Conservation (phyloP, 2,888 invertebrate species). For the Cremastinae sp. region DNA sequence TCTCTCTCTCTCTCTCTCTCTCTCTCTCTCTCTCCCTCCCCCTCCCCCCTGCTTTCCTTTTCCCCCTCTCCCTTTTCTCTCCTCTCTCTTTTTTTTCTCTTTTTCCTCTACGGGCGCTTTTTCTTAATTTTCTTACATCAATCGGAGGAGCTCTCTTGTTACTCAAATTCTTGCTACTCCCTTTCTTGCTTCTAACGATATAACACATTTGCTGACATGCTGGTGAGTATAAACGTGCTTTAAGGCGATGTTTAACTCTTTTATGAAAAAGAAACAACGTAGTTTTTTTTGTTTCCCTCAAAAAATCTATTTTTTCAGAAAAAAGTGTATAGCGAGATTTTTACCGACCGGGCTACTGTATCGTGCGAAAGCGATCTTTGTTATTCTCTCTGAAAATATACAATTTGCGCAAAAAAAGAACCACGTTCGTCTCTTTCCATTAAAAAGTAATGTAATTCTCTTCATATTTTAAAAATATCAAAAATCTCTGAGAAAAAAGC, state of each 20-base stretch:
- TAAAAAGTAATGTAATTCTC: too few relatives aligned
- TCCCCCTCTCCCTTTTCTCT: constrained; percentile 48
- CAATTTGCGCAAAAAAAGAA: too few relatives aligned
- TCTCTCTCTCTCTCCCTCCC: constrained; percentile 56
- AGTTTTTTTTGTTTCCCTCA: too few relatives aligned
- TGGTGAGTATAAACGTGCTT: constrained; percentile 41
- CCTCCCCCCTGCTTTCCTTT: constrained; percentile 60
- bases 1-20: constrained; percentile 20
- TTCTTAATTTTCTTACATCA: not conserved
- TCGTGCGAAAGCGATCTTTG: too few relatives aligned
- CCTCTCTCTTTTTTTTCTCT: constrained; percentile 23
- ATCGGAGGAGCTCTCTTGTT: constrained; percentile 37
- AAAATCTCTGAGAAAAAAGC: too few relatives aligned
- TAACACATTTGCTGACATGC: constrained; percentile 45
- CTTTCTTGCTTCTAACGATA: constrained; percentile 17
- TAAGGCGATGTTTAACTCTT: constrained; percentile 2
- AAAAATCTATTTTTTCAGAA: too few relatives aligned
- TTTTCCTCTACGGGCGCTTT: not conserved
- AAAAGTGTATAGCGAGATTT: too few relatives aligned
- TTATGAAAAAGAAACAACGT: too few relatives aligned
- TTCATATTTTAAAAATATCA: too few relatives aligned
- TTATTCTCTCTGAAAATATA: too few relatives aligned
- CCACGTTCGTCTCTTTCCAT: too few relatives aligned
- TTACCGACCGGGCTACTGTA: too few relatives aligned
- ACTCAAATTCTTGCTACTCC: constrained; percentile 40